These are phyloP conservation scores for Scarus forsteni DNA, from an alignment of 2,797 vertebrate genomes.

Conservation along the genomic window DNA sequence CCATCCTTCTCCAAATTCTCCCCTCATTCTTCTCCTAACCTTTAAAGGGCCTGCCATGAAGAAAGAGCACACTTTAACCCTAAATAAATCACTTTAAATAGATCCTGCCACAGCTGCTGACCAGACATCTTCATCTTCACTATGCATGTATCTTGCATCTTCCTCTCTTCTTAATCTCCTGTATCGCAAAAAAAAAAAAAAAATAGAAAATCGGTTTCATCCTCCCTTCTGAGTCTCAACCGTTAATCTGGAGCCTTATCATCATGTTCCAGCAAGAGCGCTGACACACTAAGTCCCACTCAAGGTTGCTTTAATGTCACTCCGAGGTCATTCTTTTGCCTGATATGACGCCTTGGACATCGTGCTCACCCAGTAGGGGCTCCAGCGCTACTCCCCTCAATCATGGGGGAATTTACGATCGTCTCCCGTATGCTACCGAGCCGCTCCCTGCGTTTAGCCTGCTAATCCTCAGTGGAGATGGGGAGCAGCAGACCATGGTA, in stretches of 20 bases:
- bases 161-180: constrained; percentile 68
- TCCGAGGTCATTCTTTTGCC: constrained; percentile 76
- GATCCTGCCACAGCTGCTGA: constrained; percentile 52
- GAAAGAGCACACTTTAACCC: constrained; percentile 43
- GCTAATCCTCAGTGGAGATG: constrained; percentile 83
- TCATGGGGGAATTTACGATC: constrained; percentile 78
- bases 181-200: constrained; percentile 46
- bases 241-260: constrained; percentile 83
- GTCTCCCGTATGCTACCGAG: constrained; percentile 77
- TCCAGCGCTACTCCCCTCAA: constrained; percentile 72
- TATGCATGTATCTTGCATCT: constrained; percentile 42
- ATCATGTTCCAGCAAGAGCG: constrained; percentile 75
- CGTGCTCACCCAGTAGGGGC: constrained; percentile 72
- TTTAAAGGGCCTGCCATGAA: constrained; percentile 46
- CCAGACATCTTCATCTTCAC: constrained; percentile 44
- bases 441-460: constrained; percentile 80
- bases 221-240: constrained; percentile 54
- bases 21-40: constrained; percentile 51
- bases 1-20: constrained; percentile 44
- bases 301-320: constrained; percentile 83
- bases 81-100: constrained; percentile 57
- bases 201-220: constrained; percentile 41
- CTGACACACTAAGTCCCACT: constrained; percentile 71
- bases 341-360: constrained; percentile 61
- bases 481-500: constrained; percentile 81